Percentiles rank a stretch among this genome's conserved stretches.
Conservation (phyloP, 2,888 invertebrate species). For the Zygogramma bicolorata region DNA sequence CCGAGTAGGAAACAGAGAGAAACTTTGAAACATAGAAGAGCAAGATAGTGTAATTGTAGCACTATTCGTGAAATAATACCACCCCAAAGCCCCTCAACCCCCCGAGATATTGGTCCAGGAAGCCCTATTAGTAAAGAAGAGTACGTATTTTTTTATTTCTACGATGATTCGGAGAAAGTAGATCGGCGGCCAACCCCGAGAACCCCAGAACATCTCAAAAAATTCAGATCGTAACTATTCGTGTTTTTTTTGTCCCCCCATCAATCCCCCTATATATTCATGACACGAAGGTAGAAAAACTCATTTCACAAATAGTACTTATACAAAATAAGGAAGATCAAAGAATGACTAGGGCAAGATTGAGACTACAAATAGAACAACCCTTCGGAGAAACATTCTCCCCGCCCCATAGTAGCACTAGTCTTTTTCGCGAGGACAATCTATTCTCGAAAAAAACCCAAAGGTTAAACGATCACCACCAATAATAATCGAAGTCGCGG, state of each 20-base stretch:
- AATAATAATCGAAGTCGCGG: not conserved
- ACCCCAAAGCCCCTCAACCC: too few relatives aligned
- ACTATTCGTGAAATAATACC: not conserved
- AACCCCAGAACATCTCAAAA: too few relatives aligned
- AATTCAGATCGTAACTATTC: too few relatives aligned
- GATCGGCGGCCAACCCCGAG: too few relatives aligned
- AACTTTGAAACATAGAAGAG: not conserved
- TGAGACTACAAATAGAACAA: not conserved
- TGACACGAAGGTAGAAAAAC: not conserved
- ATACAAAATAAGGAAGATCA: not conserved
- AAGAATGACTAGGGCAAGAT: not conserved
- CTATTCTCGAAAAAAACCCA: not conserved
- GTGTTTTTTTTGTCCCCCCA: too few relatives aligned
- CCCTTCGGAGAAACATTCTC: not conserved
- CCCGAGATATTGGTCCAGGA: too few relatives aligned
- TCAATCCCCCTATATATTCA: too few relatives aligned
- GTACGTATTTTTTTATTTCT: too few relatives aligned
- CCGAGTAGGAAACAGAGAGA: not conserved
- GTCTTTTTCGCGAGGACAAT: not conserved
- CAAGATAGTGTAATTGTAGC: not conserved
- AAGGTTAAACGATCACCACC: not conserved
- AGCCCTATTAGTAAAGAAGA: too few relatives aligned
- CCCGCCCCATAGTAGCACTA: not conserved
- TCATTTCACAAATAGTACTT: not conserved
- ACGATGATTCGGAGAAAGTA: too few relatives aligned